Evolutionary conservation across 2,113 vertebrate species (phyloP), one percentile per base, ranked within the genome.

Genomic region (Ginglymostoma cirratum): DNA sequence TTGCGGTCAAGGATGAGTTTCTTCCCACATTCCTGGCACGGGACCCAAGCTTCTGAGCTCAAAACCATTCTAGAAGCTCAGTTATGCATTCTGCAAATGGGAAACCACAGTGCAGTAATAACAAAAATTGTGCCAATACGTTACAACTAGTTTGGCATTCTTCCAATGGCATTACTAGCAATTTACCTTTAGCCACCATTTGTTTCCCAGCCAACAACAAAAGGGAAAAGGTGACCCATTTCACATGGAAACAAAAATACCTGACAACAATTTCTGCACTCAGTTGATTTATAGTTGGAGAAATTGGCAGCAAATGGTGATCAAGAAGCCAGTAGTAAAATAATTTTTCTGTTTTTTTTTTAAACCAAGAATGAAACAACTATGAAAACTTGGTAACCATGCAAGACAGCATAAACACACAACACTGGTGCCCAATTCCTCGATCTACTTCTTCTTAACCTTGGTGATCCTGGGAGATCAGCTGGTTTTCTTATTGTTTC

Each of bases 21-120:
- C 67, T 76, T 95, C 45, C 67, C 45, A 95, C 42, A 72, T 76
- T 95, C 69, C 69, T 95, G 94, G 94, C 94, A 95, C 42, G 52
- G 42, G 27, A 95, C 94, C 23, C 94, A 72, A 94, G 30, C 94
- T 48, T 45, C 45, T 27, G 93, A 17, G 27, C 42, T 70, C 10
- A 95, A 45, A 95, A 15, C 94, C 94, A 52, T 52, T 94, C 66
- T 24, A 27, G 38, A 69, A 38, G 12, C 67, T 95, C 67, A 72
- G 23, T n/a, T 34, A 34, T 30, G 23, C 67, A 48, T 24, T 45
- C 15, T 72, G 69, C 69, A 72, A 23, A 45, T 67, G 34, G 24
- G 67, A 76, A 48, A 27, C 27, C 69, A 52, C 69, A 48, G 42
- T 72, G 67, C 67, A 95, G 14, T 34, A 52, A 95, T 34, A 94